A percentile compares a stretch with the other conserved stretches of the same genome.
Conservation (phyloP, 2,113 vertebrate species). For the Hemicordylus capensis region DNA sequence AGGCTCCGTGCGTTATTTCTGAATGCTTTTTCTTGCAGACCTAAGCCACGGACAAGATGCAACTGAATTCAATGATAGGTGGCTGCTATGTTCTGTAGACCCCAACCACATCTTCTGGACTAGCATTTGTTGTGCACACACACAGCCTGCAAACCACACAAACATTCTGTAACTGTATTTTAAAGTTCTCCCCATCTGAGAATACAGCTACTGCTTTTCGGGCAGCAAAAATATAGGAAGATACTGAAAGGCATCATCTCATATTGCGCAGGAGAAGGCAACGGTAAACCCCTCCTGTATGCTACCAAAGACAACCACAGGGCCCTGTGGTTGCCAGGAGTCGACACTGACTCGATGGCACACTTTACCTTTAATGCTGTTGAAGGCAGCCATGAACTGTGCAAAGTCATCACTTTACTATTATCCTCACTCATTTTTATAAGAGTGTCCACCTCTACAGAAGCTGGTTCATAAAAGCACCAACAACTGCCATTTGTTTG, state of each 20-base stretch:
- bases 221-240: no score
- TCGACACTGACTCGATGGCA: no score
- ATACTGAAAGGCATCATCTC: no score
- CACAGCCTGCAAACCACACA: no score
- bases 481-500: not conserved
- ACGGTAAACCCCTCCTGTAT: no score
- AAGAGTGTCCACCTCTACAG: not conserved
- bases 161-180: not conserved
- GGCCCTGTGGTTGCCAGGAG: no score
- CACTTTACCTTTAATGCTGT: not conserved
- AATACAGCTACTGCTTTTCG: no score
- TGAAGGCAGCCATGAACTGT: not conserved
- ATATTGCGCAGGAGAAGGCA: no score
- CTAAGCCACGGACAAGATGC: not conserved
- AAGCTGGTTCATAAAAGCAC: slow-evolving; percentile 24
- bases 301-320: no score
- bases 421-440: not conserved
- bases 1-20: no score
- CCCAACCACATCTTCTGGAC: not conserved
- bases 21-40: no score
- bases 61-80: not conserved
- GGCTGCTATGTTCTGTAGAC: not conserved
- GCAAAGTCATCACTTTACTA: not conserved
- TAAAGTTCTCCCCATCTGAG: not conserved
- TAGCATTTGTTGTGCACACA: not conserved